Base-by-base conservation (phyloP, 1,140 invertebrate genomes). In the Procambarus clarkii region DNA sequence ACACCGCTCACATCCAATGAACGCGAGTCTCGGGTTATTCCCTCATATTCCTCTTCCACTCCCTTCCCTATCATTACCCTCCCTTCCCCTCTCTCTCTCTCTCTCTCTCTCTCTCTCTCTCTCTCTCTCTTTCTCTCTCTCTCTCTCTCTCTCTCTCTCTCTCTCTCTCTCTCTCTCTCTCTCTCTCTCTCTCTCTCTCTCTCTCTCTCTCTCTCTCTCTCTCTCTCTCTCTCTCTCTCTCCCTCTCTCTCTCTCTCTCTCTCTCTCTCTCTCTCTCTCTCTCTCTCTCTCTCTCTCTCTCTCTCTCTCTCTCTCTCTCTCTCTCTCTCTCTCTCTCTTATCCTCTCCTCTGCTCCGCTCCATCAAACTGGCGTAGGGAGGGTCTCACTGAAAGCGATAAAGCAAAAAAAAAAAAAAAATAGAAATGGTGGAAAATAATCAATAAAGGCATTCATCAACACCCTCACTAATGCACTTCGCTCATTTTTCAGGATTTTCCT, bases 261-360 rank as follows among this genome's bases (percentile, higher is more conserved):
- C 77, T 79, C 77, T 79, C 77, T 79, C 77, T 79, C 77, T 79
- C 77, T 79, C 77, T 79, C 77, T 79, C 77, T 79, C 77, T 79
- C 77, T 79, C 77, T 79, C 44, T 79, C 44, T 45, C 44, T 79
- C 77, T 79, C 77, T 79, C 77, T 79, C 77, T 79, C 77, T 79
- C 77, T 79, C 77, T 79, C 77, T 79, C 77, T 79, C 77, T 79
- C 77, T 79, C 77, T 79, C 77, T 79, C 77, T 79, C 77, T 79
- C 34, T 45, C 21, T 80, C 45, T 45, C 50, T 45, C 34, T 24
- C 76, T 48, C 76, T 44, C 46, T 78, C 46, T 24, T 5, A 15
- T 4, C 34, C 76, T 15, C 44, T 15, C 50, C 7, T 54, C 50
- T 54, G 50, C 13, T 54, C 13, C 2, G 7, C 13, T 1, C 13